Conservation (phyloP, 2,113 vertebrate species). For the Gila orcuttii region DNA sequence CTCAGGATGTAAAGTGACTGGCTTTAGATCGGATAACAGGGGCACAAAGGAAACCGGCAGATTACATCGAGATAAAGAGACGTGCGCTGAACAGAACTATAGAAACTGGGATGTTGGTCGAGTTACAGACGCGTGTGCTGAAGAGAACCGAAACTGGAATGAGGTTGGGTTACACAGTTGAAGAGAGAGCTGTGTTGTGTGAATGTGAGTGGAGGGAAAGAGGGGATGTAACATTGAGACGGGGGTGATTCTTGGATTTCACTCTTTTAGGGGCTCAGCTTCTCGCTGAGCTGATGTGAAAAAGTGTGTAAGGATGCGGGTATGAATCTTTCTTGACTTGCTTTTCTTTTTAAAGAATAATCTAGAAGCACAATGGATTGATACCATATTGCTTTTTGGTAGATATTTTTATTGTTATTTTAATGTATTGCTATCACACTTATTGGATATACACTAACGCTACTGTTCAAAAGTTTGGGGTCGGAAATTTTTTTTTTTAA, state of each 20-base stretch:
- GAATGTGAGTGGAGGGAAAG: conserved; percentile 6
- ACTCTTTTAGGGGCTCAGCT: background rate
- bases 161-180: conserved; percentile 12
- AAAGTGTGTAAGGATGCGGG: background rate
- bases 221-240: background rate
- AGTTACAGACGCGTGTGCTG: conserved; percentile 32
- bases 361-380: background rate
- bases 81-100: conserved; percentile 25
- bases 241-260: conserved; percentile 2
- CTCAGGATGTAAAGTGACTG: conserved; percentile 28
- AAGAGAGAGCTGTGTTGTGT: conserved; percentile 1
- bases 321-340: background rate
- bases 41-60: conserved; percentile 14
- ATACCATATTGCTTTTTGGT: background rate
- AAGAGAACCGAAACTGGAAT: background rate
- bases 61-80: conserved; percentile 31
- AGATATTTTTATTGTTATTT: background rate
- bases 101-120: conserved; percentile 32
- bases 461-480: background rate
- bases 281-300: conserved; percentile 7
- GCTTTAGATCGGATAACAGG: conserved; percentile 29
- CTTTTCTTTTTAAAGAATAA: background rate
- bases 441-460: background rate
- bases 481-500: no score
- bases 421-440: background rate